Conservation (phyloP, 2,888 invertebrate species). For the Coelopa pilipes region DNA sequence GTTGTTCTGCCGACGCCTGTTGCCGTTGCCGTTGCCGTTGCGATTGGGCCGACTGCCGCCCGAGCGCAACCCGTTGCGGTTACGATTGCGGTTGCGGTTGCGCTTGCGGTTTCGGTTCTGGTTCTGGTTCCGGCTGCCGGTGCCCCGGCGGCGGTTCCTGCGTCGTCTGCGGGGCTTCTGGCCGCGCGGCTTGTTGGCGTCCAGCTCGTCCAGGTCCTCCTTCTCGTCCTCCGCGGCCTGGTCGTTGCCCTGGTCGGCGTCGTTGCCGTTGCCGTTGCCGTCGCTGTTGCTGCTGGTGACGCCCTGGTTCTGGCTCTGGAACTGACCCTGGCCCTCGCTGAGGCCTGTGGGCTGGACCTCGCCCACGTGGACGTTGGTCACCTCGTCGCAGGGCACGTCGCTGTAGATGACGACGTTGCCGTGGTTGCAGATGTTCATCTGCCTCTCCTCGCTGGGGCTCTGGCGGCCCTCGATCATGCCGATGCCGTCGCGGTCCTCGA, state of each 20-base stretch:
- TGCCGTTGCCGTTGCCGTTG: slow-evolving; percentile 28
- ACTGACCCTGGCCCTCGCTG: neutral
- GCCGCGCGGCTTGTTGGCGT: no score
- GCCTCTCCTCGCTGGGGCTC: slow-evolving; percentile 39
- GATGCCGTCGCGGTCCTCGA: slow-evolving; percentile 52
- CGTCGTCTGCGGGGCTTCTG: no score
- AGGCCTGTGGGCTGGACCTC: slow-evolving; percentile 41
- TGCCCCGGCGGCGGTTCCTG: neutral
- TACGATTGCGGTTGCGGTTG: slow-evolving; percentile 34
- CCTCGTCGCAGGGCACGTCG: slow-evolving; percentile 57
- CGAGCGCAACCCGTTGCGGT: neutral
- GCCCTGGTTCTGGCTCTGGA: neutral
- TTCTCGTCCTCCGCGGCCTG: neutral
- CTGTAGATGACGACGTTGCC: slow-evolving; percentile 61
- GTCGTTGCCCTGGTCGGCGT: neutral
- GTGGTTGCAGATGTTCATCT: slow-evolving; percentile 57
- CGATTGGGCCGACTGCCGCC: neutral
- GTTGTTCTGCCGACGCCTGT: slow-evolving; percentile 28
- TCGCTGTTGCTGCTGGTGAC: slow-evolving; percentile 20
- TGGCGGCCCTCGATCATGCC: slow-evolving; percentile 57
- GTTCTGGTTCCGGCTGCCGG: neutral
- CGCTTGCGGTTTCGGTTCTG: slow-evolving; percentile 15
- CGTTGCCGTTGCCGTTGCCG: slow-evolving; percentile 25
- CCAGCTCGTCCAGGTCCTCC: neutral
- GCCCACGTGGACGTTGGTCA: slow-evolving; percentile 49